Evolutionary conservation across 2,113 vertebrate genomes (phyloP).

Genomic region (Noctilio leporinus): DNA sequence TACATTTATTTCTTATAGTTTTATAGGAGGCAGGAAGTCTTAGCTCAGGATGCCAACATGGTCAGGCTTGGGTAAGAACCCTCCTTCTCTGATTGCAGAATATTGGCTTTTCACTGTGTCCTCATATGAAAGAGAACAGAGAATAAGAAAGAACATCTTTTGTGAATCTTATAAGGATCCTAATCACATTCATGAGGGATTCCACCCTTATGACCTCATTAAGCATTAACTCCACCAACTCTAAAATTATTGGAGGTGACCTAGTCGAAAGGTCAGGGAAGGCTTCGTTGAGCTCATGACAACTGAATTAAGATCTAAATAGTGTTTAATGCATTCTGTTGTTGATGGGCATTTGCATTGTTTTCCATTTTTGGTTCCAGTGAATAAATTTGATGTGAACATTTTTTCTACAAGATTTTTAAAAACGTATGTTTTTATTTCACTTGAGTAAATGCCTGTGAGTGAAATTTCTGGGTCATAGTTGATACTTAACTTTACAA

Average conservation of each 20-base stretch:
- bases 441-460: background rate
- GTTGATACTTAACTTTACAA: background rate
- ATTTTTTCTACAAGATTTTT: conserved; percentile 9
- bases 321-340: background rate
- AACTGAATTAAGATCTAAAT: background rate
- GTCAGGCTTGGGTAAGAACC: background rate
- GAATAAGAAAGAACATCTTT: background rate
- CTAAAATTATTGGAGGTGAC: background rate
- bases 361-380: background rate
- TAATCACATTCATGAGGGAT: background rate
- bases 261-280: background rate
- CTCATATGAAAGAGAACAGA: background rate
- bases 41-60: background rate
- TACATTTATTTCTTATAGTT: background rate
- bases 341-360: background rate
- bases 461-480: conserved; percentile 26
- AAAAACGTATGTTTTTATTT: conserved; percentile 13
- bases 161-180: background rate
- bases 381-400: conserved; percentile 26
- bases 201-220: background rate
- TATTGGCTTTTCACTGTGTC: background rate
- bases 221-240: background rate
- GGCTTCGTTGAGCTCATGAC: background rate
- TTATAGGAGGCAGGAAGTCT: background rate
- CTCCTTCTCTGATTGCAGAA: background rate